Evolutionary conservation across 2,797 vertebrate genomes (phyloP), one percentile per base, ranked within the genome.

Genomic region (Cheirogaleus major): DNA sequence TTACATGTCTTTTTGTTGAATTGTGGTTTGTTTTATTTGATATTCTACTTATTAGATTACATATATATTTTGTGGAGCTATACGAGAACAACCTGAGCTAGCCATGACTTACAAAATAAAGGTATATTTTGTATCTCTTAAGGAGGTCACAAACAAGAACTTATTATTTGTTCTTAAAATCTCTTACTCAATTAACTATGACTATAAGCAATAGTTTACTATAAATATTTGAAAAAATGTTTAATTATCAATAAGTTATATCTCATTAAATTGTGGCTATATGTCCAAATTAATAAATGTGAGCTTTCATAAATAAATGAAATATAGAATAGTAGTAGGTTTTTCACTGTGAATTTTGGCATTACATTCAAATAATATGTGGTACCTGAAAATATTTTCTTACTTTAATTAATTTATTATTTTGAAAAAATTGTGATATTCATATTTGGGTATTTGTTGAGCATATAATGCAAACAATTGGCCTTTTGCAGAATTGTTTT

Each of bases 61-160:
- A 85, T 10, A 1, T 41, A 10, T 48, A 43, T 6, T 72, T 38
- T 45, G 1, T 41, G 55, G 13, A 65, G n/a, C 20, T 57, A 43
- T 12, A 8, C 4, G 79, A 4, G 10, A 50, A 25, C 7, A 48
- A 55, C 2, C 2, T 57, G 22, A 59, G 4, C 27, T 65, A 73
- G 17, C 2, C 4, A 61, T 45, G 10, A 83, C 5, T 57, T 48
- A 86, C 43, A 83, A 94, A 95, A 91, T 61, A 73, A 88, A 91
- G 13, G 1, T 32, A 45, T 11, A 61, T 50, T 80, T 81, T 45
- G 1, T 52, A 55, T 78, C 12, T 96, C 55, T 84, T 35, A 83
- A 85, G 84, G 25, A 55, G 35, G 22, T 41, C 11, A 30, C 50
- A 55, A 59, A 59, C 12, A 43, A 17, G n/a, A 38, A 81, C 32